These are phyloP conservation scores for Onthophagus taurus DNA, from an alignment of 1,140 invertebrate species.

Conservation along the genomic window DNA sequence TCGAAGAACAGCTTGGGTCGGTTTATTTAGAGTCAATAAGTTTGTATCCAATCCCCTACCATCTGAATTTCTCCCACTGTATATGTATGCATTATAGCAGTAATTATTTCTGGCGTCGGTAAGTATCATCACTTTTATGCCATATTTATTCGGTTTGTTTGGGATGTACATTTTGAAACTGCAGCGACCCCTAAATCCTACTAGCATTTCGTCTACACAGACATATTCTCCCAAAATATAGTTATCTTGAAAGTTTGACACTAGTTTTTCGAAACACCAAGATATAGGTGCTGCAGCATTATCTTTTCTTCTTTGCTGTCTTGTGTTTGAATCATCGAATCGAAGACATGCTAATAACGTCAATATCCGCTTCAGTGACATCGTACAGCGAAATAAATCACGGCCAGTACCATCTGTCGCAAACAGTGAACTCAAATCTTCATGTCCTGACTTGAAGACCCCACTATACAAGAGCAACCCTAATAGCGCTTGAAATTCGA, in stretches of 20 bases:
- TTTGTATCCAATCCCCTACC: no score
- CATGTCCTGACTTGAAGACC: not conserved
- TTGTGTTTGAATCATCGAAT: not conserved
- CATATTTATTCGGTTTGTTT: no score
- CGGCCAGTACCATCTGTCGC: not conserved
- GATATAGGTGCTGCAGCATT: constrained; percentile 1
- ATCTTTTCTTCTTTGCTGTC: not conserved
- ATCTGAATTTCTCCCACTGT: no score
- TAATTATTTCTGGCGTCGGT: no score
- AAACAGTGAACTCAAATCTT: constrained; percentile 1
- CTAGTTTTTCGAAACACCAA: not conserved
- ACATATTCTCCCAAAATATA: constrained; percentile 1
- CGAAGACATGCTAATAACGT: constrained; percentile 1
- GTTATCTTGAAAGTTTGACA: not conserved
- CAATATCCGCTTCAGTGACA: not conserved
- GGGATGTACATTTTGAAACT: no score
- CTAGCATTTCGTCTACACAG: not conserved
- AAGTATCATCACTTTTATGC: no score
- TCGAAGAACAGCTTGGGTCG: not conserved
- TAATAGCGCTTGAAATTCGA: constrained; percentile 1
- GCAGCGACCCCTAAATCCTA: constrained; percentile 1
- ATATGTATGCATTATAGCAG: no score
- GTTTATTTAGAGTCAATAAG: no score
- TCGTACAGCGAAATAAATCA: not conserved
- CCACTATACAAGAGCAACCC: not conserved